Conservation (phyloP, 2,888 invertebrate genomes). For the Diloba caeruleocephala region DNA sequence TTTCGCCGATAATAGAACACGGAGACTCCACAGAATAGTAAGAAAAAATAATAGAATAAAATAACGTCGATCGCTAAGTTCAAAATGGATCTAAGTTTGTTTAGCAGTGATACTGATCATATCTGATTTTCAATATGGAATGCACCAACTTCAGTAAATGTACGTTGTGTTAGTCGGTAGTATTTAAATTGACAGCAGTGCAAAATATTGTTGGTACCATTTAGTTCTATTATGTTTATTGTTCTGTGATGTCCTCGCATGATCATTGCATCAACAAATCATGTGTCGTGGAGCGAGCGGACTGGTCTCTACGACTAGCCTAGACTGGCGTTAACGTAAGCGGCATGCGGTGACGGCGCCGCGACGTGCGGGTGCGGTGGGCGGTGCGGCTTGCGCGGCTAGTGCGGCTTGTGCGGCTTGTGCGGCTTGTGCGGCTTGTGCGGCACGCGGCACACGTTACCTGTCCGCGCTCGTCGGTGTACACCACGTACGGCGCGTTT, state of each 20-base stretch:
- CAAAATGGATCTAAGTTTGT: not conserved
- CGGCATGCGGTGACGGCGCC: constrained; percentile 36
- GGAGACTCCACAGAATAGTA: constrained; percentile 23
- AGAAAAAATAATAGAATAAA: constrained; percentile 2
- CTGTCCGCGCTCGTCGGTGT: constrained; percentile 99
- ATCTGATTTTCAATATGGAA: constrained; percentile 26
- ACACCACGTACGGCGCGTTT: constrained; percentile 98
- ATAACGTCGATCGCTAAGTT: constrained; percentile 1
- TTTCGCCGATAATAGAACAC: constrained; percentile 19
- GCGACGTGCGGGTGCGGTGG: constrained; percentile 9
- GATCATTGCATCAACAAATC: constrained; percentile 16
- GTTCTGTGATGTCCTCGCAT: constrained; percentile 12
- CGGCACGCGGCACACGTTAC: constrained; percentile 89
- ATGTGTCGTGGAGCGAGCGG: constrained; percentile 29
- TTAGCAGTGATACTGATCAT: constrained; percentile 17
- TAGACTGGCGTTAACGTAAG: constrained; percentile 25
- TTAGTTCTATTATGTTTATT: constrained; percentile 4
- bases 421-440: constrained; percentile 13
- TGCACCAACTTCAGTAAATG: constrained; percentile 2
- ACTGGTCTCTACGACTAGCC: constrained; percentile 10
- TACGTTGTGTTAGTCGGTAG: constrained; percentile 2
- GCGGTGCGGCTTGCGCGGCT: constrained; percentile 6
- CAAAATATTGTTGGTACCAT: constrained; percentile 5
- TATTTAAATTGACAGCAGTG: constrained; percentile 3
- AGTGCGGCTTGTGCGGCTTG: not conserved